Conservation (phyloP, 2,797 vertebrate species). For the Sebastes alutus region DNA sequence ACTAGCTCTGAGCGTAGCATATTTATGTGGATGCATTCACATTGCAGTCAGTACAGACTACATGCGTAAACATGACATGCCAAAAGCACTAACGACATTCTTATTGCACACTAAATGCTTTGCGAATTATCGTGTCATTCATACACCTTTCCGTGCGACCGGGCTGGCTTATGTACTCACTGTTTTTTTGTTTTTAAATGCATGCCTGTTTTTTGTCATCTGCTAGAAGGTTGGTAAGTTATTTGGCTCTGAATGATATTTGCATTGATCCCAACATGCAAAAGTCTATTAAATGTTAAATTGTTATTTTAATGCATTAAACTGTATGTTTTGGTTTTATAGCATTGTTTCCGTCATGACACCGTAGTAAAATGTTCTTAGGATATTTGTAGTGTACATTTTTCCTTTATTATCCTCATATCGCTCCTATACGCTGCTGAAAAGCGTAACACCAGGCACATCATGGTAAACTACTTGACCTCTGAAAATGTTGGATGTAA, state of each 20-base stretch:
- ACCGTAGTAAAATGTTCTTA: neutral
- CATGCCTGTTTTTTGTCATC: neutral
- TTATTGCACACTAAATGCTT: too few species aligned
- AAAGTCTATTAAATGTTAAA: neutral
- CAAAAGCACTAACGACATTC: too few species aligned
- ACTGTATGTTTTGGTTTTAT: neutral
- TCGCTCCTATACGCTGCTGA: neutral
- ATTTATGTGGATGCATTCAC: too few species aligned
- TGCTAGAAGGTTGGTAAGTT: neutral
- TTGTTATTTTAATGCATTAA: neutral
- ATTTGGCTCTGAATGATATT: neutral
- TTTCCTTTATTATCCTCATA: neutral
- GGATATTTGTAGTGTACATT: neutral
- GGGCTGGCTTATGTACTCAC: neutral
- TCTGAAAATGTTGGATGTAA: conserved; percentile 4
- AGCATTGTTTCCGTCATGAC: neutral
- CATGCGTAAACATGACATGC: too few species aligned
- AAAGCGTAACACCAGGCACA: neutral
- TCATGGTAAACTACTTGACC: conserved; percentile 40
- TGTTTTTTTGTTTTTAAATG: neutral
- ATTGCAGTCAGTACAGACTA: too few species aligned
- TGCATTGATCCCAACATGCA: neutral
- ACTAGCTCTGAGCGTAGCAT: too few species aligned
- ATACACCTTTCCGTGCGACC: too few species aligned
- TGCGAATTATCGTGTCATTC: too few species aligned